phyloP scores from a whole-genome alignment of 37 sponge, comb jelly and placozoan genomes.

The Beroe ovata region DNA sequence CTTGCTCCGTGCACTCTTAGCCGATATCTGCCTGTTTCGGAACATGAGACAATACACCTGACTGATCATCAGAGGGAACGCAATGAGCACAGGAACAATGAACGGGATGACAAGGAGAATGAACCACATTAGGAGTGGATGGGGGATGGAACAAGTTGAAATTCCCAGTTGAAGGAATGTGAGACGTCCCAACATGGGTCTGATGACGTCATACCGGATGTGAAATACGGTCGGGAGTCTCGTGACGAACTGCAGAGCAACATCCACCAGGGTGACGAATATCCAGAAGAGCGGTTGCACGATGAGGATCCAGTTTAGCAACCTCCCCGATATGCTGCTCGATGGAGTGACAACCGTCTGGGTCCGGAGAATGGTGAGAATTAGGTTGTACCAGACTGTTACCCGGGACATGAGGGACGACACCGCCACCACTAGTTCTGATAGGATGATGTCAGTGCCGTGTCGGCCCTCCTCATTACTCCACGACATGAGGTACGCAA shows the following conservation, averaged over 20 bases:
- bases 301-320: not conserved
- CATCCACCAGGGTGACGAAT: not conserved
- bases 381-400: slow-evolving; percentile 42
- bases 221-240: slow-evolving; percentile 7
- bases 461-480: not conserved
- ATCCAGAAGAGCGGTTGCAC: slow-evolving; percentile 11
- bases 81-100: slow-evolving; percentile 7
- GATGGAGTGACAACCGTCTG: slow-evolving; percentile 39
- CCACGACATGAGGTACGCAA: not conserved
- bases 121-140: not conserved
- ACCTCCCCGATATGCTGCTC: not conserved
- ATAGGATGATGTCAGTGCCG: not conserved
- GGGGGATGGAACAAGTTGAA: slow-evolving; percentile 1
- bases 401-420: slow-evolving; percentile 41
- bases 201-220: slow-evolving; percentile 47
- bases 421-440: slow-evolving; percentile 8
- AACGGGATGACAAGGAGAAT: slow-evolving; percentile 27
- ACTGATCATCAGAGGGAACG: slow-evolving; percentile 26
- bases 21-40: slow-evolving; percentile 40
- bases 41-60: slow-evolving; percentile 63
- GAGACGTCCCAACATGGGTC: slow-evolving; percentile 17
- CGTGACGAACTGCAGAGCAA: not conserved
- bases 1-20: slow-evolving; percentile 43
- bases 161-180: not conserved
- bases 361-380: slow-evolving; percentile 47